phyloP scores from a whole-genome alignment of 92 coral and sea anemone species.

The Porites divaricata region DNA sequence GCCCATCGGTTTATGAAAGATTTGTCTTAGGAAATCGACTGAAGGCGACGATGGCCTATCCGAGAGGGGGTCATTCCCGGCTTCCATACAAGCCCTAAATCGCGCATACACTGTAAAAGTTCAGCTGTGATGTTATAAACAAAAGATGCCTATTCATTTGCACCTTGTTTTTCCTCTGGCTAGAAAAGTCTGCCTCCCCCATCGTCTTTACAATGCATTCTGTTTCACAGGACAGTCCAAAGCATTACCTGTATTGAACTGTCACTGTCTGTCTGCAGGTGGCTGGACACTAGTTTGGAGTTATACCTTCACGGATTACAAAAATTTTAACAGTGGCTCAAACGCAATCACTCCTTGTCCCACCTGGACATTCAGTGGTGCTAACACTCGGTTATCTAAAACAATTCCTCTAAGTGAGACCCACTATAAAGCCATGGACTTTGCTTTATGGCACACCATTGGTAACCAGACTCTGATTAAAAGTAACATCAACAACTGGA shows the following conservation, averaged over 20 bases:
- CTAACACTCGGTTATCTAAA: slow-evolving; percentile 27
- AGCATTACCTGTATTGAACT: background rate
- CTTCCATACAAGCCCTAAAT: too few species aligned
- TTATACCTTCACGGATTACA: slow-evolving; percentile 31
- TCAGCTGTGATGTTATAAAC: too few species aligned
- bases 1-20: too few species aligned
- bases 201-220: background rate
- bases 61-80: too few species aligned
- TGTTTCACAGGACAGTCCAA: background rate
- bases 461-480: too few species aligned
- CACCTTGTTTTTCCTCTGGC: too few species aligned
- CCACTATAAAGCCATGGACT: slow-evolving; percentile 43
- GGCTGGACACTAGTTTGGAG: slow-evolving; percentile 50
- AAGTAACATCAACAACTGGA: too few species aligned
- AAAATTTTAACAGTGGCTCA: background rate
- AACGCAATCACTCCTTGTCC: slow-evolving; percentile 56
- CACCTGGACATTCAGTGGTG: slow-evolving; percentile 14
- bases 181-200: background rate
- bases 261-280: background rate
- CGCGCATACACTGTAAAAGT: too few species aligned
- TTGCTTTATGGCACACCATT: slow-evolving; percentile 26
- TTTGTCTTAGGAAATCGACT: too few species aligned
- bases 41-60: too few species aligned
- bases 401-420: slow-evolving; percentile 49
- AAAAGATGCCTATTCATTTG: too few species aligned